Evolutionary conservation across 2,113 vertebrate species (phyloP).

Genomic region (Perognathus longimembris): DNA sequence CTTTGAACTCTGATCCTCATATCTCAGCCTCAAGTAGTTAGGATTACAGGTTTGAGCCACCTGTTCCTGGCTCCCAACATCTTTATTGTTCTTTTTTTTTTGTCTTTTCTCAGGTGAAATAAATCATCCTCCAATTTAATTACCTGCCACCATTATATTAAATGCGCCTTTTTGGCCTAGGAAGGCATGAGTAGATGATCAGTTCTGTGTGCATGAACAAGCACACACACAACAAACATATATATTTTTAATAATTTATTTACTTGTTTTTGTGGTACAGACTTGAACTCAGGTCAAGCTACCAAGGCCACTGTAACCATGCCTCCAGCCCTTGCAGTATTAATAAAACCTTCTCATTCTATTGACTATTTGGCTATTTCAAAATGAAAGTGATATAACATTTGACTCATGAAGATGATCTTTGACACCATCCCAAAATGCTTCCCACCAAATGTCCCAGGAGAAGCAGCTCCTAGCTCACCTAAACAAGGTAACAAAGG

Average conservation of each 20-base stretch:
- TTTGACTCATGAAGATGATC: constrained; percentile 17
- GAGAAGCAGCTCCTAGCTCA: background rate
- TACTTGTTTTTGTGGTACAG: too few relatives aligned
- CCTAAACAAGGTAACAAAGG: background rate
- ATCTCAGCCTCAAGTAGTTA: too few relatives aligned
- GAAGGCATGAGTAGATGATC: background rate
- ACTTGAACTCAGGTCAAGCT: too few relatives aligned
- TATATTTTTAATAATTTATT: too few relatives aligned
- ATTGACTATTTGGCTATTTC: constrained; percentile 4
- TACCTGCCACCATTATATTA: background rate
- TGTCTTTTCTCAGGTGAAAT: constrained; percentile 10
- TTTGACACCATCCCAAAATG: constrained; percentile 2
- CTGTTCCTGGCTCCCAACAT: too few relatives aligned
- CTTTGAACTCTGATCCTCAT: too few relatives aligned
- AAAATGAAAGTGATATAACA: constrained; percentile 1
- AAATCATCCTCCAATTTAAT: constrained; percentile 20
- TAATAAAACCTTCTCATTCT: constrained; percentile 2
- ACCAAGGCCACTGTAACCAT: too few relatives aligned
- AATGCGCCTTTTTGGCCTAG: background rate
- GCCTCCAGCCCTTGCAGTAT: too few relatives aligned
- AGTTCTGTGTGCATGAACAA: background rate
- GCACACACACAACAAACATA: too few relatives aligned
- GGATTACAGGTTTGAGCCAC: too few relatives aligned
- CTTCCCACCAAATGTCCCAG: background rate
- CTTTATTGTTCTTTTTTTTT: background rate